Conservation (phyloP, 1,140 invertebrate genomes). For the Anoplolepis gracilipes region DNA sequence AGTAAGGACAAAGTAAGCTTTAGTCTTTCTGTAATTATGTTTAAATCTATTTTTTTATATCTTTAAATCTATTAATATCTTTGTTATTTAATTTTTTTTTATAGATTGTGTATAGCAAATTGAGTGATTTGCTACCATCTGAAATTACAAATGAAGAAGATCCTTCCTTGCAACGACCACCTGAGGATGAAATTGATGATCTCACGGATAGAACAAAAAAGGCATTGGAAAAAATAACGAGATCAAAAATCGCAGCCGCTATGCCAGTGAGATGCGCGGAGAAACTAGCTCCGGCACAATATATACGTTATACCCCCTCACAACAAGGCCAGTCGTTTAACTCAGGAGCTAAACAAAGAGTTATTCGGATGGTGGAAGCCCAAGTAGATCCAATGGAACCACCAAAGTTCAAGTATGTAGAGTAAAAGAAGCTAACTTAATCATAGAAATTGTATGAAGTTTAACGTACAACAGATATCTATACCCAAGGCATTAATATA, state of each 20-base stretch:
- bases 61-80: background rate
- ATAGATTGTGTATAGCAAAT: constrained; percentile 97
- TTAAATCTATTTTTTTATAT: background rate
- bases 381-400: constrained; percentile 99
- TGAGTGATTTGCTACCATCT: constrained; percentile 96
- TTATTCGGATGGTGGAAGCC: constrained; percentile 98
- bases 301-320: constrained; percentile 98
- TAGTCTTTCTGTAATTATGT: background rate
- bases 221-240: constrained; percentile 95
- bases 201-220: constrained; percentile 94
- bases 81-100: constrained; percentile 70
- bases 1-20: constrained; percentile 94
- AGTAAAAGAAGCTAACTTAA: background rate
- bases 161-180: constrained; percentile 93
- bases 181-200: constrained; percentile 94
- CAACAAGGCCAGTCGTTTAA: constrained; percentile 98
- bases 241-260: constrained; percentile 96
- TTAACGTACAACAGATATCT: background rate
- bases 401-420: constrained; percentile 94
- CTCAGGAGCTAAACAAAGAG: constrained; percentile 98
- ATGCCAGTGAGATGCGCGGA: constrained; percentile 97
- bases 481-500: constrained; percentile 29
- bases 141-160: constrained; percentile 97
- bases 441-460: background rate
- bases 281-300: constrained; percentile 96